A percentile compares a stretch with the other conserved stretches of the same genome.
Conservation (phyloP, 2,797 vertebrate genomes). For the Sebastes reedi region DNA sequence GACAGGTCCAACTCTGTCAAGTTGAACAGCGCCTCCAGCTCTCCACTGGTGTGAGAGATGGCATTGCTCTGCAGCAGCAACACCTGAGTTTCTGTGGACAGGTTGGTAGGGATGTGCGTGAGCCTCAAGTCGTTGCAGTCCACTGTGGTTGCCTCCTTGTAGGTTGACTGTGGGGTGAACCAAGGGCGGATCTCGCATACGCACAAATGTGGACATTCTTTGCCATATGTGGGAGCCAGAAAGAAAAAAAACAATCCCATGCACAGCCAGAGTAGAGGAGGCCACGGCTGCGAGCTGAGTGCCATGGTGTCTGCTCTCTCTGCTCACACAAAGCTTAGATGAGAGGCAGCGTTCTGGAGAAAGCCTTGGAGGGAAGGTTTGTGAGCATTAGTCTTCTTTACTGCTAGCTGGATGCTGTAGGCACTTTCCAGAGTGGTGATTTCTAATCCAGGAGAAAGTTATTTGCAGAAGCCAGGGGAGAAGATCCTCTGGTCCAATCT, state of each 20-base stretch:
- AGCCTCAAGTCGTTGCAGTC: conserved; percentile 97
- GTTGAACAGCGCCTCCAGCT: conserved; percentile 92
- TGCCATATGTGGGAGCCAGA: conserved; percentile 73
- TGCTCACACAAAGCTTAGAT: conserved; percentile 54
- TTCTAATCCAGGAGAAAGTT: conserved; percentile 33
- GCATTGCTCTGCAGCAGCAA: conserved; percentile 96
- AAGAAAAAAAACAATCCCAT: conserved; percentile 78
- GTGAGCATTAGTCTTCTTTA: conserved; percentile 58
- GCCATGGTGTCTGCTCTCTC: conserved; percentile 81
- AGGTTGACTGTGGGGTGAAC: conserved; percentile 98
- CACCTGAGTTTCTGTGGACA: conserved; percentile 95
- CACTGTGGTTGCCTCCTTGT: conserved; percentile 96
- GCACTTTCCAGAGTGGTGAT: conserved; percentile 4
- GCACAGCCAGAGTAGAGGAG: conserved; percentile 70
- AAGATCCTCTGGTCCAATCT: conserved; percentile 34
- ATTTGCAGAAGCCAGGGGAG: conserved; percentile 8
- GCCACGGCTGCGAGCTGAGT: conserved; percentile 47
- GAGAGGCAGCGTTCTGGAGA: conserved; percentile 49
- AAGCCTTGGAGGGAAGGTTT: conserved; percentile 64
- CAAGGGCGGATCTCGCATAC: conserved; percentile 97
- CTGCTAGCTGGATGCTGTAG: conserved; percentile 1
- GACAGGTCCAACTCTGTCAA: conserved; percentile 96
- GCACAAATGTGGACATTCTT: conserved; percentile 94
- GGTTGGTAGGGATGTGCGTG: conserved; percentile 91
- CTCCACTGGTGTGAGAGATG: conserved; percentile 90